Evolutionary conservation across 2,888 invertebrate genomes (phyloP), one percentile per base, ranked within the genome.

Genomic region (Drosophila picticornis): DNA sequence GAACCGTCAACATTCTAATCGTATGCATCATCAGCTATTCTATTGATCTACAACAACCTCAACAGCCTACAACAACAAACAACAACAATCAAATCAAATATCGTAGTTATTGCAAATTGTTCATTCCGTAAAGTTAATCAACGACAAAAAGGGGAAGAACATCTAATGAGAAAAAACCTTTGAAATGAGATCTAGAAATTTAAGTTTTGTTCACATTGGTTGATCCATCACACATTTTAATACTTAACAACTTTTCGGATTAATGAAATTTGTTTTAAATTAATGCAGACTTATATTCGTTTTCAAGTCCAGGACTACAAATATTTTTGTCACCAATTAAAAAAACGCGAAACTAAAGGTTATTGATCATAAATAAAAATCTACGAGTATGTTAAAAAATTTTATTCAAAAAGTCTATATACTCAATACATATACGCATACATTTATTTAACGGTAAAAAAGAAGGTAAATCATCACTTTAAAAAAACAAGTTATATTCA

Each of bases 71-170:
- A 83, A 79, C 69, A 81, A 81, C 66, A 71, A 60, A 61, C 72
- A 43, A 72, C 77, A 90, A 90, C 86, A 86, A 86, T 88, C 89
- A 86, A 83, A 68, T 61, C 52, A 85, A 80, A 77, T 80, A 90
- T 87, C 90, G 82, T 88, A 89, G 90, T 72, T 83, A 83, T 75
- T 67, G 73, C 75, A 74, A 88, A 81, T 81, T 75, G 78, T 77
- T 81, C 86, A 83, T 70, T 56, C 72, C 68, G 59, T 50, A 65
- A 71, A 84, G 70, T 67, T 69, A 51, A 74, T 63, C 73, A 80
- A 71, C 51, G 55, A 65, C n/a, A 63, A 62, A 57, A 61, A 31
- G 58, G 63, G 48, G 25, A 52, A 46, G 16, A 65, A 55, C 58
- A 55, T 67, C n/a, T 31, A 53, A 80, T 29, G 16, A 16, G 16